Percentiles rank a stretch among this genome's conserved stretches.
phyloP scores from a whole-genome alignment of 2,888 invertebrate genomes.

The Drosophila gaucha region DNA sequence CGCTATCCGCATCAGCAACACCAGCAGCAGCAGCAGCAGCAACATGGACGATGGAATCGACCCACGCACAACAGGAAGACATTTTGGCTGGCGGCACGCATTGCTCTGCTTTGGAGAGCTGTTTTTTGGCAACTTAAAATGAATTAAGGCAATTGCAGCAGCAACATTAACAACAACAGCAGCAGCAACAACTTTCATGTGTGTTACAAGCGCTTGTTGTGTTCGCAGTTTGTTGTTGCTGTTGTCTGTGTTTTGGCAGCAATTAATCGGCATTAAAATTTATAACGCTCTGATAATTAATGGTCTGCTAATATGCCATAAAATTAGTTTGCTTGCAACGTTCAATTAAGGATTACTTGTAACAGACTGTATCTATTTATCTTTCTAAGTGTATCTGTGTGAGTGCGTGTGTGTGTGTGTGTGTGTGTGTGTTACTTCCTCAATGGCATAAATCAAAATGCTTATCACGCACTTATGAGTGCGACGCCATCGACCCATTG shows the following conservation, averaged over 20 bases:
- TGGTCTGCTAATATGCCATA: conserved; percentile 77
- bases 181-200: conserved; percentile 48
- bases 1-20: conserved; percentile 11
- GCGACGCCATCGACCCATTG: conserved; percentile 45
- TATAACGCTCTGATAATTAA: conserved; percentile 73
- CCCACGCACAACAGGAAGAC: conserved; percentile 60
- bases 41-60: conserved; percentile 19
- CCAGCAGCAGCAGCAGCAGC: conserved; percentile 6
- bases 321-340: conserved; percentile 74
- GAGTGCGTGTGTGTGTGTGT: conserved; percentile 4
- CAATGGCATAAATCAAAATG: conserved; percentile 75
- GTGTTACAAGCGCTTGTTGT: conserved; percentile 53
- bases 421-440: conserved; percentile 51
- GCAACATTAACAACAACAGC: background rate
- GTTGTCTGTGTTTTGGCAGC: conserved; percentile 73
- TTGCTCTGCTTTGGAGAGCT: conserved; percentile 28
- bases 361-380: conserved; percentile 42
- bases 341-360: conserved; percentile 77
- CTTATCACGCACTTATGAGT: conserved; percentile 73
- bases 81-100: conserved; percentile 61
- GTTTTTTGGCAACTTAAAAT: conserved; percentile 20
- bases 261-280: conserved; percentile 79
- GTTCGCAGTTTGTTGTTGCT: conserved; percentile 43
- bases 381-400: conserved; percentile 13
- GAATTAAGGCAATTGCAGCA: conserved; percentile 33